Evolutionary conservation across 2,888 invertebrate genomes (phyloP).

Genomic region (Campoplex nolae): DNA sequence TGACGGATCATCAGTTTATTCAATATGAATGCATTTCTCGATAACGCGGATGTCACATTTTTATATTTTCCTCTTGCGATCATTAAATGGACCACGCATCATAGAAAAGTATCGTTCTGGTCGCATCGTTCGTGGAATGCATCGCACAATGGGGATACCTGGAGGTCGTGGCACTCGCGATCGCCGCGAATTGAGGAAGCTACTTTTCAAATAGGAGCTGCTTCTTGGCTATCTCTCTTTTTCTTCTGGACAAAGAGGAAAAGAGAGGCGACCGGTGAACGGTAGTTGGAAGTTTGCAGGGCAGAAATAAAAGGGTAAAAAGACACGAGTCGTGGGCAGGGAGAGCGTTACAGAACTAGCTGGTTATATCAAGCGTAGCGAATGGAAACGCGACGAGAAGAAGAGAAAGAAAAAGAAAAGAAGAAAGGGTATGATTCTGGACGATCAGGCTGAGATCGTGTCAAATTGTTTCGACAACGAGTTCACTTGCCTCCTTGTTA

Average conservation of each 20-base stretch:
- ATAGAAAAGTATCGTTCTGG: conserved; percentile 48
- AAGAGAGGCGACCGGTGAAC: conserved; percentile 58
- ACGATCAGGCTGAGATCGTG: conserved; percentile 31
- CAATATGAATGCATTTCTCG: conserved; percentile 28
- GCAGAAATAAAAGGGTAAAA: conserved; percentile 61
- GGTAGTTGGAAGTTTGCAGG: conserved; percentile 66
- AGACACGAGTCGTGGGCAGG: conserved; percentile 30
- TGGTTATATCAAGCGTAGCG: conserved; percentile 54
- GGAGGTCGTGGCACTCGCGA: conserved; percentile 53
- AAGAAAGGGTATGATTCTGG: conserved; percentile 7
- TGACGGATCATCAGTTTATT: conserved; percentile 13
- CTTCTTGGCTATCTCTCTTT: conserved; percentile 31
- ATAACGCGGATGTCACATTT: conserved; percentile 46
- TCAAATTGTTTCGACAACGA: conserved; percentile 50
- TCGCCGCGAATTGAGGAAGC: conserved; percentile 61
- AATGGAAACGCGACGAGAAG: conserved; percentile 22
- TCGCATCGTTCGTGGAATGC: conserved; percentile 46
- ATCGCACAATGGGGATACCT: conserved; percentile 33
- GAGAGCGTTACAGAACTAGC: conserved; percentile 46
- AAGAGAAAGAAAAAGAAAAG: neutral
- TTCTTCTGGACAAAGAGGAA: conserved; percentile 23
- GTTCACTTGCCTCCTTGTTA: conserved; percentile 37
- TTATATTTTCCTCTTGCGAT: conserved; percentile 22
- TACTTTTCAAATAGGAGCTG: conserved; percentile 48
- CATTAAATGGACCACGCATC: conserved; percentile 27